Evolutionary conservation across 2,797 vertebrate species (phyloP), one percentile per base, ranked within the genome.

Genomic region (Vultur gryphus): DNA sequence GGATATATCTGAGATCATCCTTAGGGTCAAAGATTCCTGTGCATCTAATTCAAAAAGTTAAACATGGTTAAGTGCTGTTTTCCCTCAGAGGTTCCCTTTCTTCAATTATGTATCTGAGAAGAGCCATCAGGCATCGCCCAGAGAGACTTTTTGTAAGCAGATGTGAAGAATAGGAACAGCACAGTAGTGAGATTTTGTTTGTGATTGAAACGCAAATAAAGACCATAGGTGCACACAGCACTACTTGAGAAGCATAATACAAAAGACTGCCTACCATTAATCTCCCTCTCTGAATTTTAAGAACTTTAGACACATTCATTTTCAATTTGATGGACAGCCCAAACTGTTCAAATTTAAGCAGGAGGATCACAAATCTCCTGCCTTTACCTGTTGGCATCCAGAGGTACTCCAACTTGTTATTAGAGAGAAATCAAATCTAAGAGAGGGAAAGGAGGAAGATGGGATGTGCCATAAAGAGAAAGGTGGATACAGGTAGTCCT

Each of bases 1-100:
- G 48, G 62, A 69, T 88, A 26, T 37, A 20, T 61, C 44, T 84
- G 79, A 93, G 64, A 67, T 66, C 39, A 86, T 93, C 59, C 62
- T 72, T 59, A 49, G 58, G 73, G 94, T 94, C 87, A 94, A 92
- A 93, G 69, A 62, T 28, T 87, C 54, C 11, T 61, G 55, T 49
- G 48, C 9, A 61, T 65, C 49, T 79, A 91, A 87, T 84, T 92
- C 79, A 87, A 77, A 39, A 95, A 58, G 41, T 88, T 91, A 94
- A 96, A 87, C 41, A 19, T 29, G 16, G 41, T 54, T 96, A 93
- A 97, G 54, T 70, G 19, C 3, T 83, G 93, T 95, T 73, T 84
- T 54, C 25, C 61, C 85, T 93, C 83, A 67, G 89, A 86, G 59
- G 11, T 82, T 96, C 72, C 29, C 39, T 93, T 91, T 78, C 69